Conservation (phyloP, 2,113 vertebrate species). For the Ptilorrhoa leucosticta region DNA sequence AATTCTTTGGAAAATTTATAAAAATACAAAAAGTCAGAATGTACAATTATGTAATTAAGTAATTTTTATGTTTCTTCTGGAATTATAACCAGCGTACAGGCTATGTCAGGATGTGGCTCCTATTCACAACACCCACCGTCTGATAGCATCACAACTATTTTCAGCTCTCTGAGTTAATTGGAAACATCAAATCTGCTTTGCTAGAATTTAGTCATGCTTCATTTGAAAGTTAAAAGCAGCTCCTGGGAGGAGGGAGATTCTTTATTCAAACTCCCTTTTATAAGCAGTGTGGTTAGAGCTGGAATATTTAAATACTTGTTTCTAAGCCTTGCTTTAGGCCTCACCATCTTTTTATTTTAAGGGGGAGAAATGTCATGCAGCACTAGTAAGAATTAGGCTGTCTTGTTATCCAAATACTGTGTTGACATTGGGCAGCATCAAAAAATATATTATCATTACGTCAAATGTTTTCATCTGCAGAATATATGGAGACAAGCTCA, state of each 20-base stretch:
- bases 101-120: not conserved
- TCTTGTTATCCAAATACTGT: not conserved
- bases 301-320: conserved; percentile 24
- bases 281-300: not conserved
- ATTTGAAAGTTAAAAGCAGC: conserved; percentile 54
- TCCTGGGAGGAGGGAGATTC: conserved; percentile 3
- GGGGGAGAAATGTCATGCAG: not conserved
- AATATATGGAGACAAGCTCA: not conserved
- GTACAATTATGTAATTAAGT: not conserved
- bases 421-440: not conserved
- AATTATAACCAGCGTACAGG: not conserved
- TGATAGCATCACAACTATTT: conserved; percentile 24
- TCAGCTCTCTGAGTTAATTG: conserved; percentile 68
- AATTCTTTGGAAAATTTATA: not conserved
- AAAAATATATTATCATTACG: not conserved
- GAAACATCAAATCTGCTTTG: conserved; percentile 72
- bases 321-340: not conserved
- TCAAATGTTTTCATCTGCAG: not conserved
- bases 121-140: not conserved
- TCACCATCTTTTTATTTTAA: not conserved
- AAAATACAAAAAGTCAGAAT: not conserved
- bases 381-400: not conserved
- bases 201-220: conserved; percentile 57
- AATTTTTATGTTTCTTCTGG: not conserved
- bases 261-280: conserved; percentile 26